These are phyloP conservation scores for Malthinus seriepunctatus DNA, from an alignment of 2,888 invertebrate genomes.

Conservation along the genomic window DNA sequence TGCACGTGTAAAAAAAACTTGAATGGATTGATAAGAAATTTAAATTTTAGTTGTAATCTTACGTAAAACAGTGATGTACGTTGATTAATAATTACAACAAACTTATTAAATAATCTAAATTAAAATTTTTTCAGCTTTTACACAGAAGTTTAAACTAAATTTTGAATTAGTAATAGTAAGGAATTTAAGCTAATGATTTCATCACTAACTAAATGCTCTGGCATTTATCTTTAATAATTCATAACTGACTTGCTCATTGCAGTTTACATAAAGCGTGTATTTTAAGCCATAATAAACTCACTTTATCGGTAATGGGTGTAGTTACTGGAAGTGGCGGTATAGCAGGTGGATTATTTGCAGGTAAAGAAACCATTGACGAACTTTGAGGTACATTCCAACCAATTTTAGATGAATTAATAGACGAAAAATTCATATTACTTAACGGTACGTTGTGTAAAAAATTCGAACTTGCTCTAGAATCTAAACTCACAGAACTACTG, in stretches of 20 bases:
- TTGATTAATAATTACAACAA: no score
- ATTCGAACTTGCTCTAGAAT: constrained; percentile 3
- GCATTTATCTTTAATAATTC: no score
- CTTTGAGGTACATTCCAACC: constrained; percentile 19
- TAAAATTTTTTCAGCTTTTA: no score
- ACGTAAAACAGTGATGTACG: no score
- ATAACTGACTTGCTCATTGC: no score
- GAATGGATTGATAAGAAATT: background rate
- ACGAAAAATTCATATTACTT: background rate
- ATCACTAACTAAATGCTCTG: no score
- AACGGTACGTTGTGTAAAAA: constrained; percentile 9
- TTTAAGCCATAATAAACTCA: constrained; percentile 4
- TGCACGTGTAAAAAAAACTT: background rate
- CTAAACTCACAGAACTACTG: background rate
- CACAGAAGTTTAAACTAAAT: no score
- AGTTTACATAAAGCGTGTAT: no score
- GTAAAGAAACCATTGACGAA: background rate
- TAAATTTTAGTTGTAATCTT: background rate
- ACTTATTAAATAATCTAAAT: no score
- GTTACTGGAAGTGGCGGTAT: constrained; percentile 1
- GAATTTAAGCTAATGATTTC: no score
- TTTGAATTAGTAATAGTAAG: no score
- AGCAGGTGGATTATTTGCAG: background rate
- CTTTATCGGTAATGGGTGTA: background rate
- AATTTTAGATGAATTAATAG: constrained; percentile 8